Conservation (phyloP, 2,888 invertebrate genomes). For the Epinotia demarniana region DNA sequence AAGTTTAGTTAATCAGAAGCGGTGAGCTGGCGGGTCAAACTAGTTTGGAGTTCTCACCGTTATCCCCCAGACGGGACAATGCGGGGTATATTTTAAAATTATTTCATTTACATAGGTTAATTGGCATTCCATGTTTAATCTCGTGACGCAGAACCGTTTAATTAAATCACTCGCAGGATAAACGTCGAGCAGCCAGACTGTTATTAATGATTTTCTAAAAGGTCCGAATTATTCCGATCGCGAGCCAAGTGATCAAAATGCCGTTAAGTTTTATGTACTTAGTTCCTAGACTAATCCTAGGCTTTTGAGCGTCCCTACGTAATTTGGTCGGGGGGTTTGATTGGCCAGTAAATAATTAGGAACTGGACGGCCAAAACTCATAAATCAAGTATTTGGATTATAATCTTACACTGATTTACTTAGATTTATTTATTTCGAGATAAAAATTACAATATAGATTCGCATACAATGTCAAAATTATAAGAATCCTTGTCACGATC, state of each 20-base stretch:
- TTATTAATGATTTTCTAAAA: conserved; percentile 40
- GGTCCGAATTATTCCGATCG: conserved; percentile 21
- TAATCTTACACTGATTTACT: too few relatives aligned
- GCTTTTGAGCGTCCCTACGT: not conserved
- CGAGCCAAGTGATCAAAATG: conserved; percentile 23
- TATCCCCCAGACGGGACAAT: conserved; percentile 61
- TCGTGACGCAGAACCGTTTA: conserved; percentile 54
- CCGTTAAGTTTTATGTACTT: conserved; percentile 28
- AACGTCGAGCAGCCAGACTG: conserved; percentile 36
- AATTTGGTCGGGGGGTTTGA: not conserved
- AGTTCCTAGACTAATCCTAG: not conserved
- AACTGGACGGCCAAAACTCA: not conserved
- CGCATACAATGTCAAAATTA: too few relatives aligned
- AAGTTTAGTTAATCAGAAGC: conserved; percentile 78
- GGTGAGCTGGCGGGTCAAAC: conserved; percentile 61
- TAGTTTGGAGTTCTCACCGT: conserved; percentile 67
- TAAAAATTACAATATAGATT: too few relatives aligned
- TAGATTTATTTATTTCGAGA: too few relatives aligned
- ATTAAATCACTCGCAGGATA: conserved; percentile 41
- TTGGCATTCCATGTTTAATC: conserved; percentile 59
- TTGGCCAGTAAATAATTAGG: not conserved
- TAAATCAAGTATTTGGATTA: not conserved
- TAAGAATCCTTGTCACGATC: too few relatives aligned
- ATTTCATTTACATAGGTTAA: conserved; percentile 73
- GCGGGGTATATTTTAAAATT: conserved; percentile 71